These are phyloP conservation scores for Pseudococcus viburni DNA, from an alignment of 2,888 invertebrate genomes.

Conservation along the genomic window DNA sequence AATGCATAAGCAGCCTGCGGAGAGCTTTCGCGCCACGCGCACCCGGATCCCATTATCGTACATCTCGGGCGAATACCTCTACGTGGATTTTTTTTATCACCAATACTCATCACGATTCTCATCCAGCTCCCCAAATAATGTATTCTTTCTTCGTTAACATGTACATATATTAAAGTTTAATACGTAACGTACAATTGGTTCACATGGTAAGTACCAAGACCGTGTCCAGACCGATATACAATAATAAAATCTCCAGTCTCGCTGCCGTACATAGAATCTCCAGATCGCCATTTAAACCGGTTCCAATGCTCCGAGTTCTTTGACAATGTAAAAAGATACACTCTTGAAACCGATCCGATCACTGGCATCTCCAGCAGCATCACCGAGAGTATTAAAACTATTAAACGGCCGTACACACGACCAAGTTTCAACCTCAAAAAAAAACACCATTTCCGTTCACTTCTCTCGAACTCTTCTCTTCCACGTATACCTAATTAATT, in stretches of 20 bases:
- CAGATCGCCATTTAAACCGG: neutral
- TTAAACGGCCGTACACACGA: neutral
- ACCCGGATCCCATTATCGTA: slow-evolving; percentile 27
- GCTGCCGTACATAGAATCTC: neutral
- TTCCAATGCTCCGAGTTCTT: slow-evolving; percentile 5
- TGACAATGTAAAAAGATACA: slow-evolving; percentile 40
- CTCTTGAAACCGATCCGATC: slow-evolving; percentile 36
- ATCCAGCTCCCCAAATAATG: neutral
- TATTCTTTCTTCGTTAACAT: slow-evolving; percentile 33
- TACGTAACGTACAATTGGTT: slow-evolving; percentile 26
- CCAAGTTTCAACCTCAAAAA: slow-evolving; percentile 31
- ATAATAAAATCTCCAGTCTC: neutral
- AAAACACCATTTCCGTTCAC: slow-evolving; percentile 35
- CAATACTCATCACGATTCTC: slow-evolving; percentile 32
- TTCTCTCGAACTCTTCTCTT: neutral
- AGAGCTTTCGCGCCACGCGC: slow-evolving; percentile 27
- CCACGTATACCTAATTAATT: slow-evolving; percentile 2
- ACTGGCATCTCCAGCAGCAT: neutral
- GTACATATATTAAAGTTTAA: slow-evolving; percentile 34
- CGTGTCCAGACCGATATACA: slow-evolving; percentile 12
- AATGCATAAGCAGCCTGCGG: neutral
- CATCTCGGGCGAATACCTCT: slow-evolving; percentile 31
- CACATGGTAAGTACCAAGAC: neutral
- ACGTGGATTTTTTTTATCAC: slow-evolving; percentile 6
- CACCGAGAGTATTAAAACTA: slow-evolving; percentile 7